Conservation (phyloP, 2,113 vertebrate species). For the Marmota monax region DNA sequence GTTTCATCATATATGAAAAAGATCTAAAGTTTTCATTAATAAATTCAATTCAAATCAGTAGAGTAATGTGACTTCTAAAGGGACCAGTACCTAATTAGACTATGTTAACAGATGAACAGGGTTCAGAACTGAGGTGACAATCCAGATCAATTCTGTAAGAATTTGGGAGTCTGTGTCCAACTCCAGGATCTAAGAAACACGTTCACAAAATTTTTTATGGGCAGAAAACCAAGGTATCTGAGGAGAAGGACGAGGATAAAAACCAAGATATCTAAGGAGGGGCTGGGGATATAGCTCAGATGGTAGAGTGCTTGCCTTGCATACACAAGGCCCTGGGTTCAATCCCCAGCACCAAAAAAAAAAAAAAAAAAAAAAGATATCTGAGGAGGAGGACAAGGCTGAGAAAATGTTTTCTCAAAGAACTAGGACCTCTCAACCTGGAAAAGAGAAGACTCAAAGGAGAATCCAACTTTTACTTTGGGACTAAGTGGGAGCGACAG, state of each 20-base stretch:
- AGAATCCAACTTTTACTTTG: neutral
- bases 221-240: neutral
- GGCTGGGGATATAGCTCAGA: too few species aligned
- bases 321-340: too few species aligned
- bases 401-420: constrained; percentile 51
- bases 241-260: neutral
- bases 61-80: neutral
- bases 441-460: neutral
- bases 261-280: neutral
- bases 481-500: neutral
- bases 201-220: constrained; percentile 45
- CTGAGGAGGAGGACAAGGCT: neutral
- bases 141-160: neutral
- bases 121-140: neutral
- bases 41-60: constrained; percentile 33
- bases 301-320: too few species aligned
- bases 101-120: neutral
- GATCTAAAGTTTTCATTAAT: constrained; percentile 59
- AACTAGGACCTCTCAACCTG: neutral
- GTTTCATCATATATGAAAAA: constrained; percentile 38
- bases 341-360: too few species aligned
- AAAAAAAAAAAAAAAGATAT: too few species aligned
- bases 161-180: neutral
- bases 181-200: constrained; percentile 54
- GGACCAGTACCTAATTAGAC: neutral